Evolutionary conservation across 2,113 vertebrate species (phyloP).

Genomic region (Polypterus bichir): DNA sequence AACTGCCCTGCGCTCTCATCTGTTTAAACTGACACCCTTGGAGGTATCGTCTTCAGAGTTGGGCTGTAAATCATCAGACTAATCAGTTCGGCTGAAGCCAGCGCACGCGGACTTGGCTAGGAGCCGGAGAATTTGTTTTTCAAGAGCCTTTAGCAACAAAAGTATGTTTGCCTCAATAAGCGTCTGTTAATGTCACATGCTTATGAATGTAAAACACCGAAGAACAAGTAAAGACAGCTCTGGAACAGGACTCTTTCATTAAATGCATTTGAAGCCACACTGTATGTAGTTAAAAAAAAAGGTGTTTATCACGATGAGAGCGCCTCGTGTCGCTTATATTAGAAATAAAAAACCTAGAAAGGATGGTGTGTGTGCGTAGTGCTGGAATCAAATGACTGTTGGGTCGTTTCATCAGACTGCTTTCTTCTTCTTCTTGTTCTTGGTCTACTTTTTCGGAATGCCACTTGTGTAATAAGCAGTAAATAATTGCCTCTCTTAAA

Average conservation of each 20-base stretch:
- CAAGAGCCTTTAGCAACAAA: constrained; percentile 39
- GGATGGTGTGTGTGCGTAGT: no score
- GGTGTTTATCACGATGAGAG: no score
- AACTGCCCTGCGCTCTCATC: no score
- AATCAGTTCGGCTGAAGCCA: constrained; percentile 53
- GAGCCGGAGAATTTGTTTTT: constrained; percentile 46
- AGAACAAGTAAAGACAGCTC: constrained; percentile 23
- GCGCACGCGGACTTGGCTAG: constrained; percentile 55
- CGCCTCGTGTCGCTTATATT: no score
- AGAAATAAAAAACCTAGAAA: not conserved
- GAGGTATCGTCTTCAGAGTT: constrained; percentile 34
- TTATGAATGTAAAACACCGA: constrained; percentile 31
- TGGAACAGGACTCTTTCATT: constrained; percentile 10
- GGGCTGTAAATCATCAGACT: constrained; percentile 46
- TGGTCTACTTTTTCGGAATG: not conserved
- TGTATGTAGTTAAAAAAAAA: no score
- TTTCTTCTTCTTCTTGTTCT: not conserved
- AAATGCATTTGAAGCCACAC: not conserved
- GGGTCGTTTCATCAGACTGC: no score
- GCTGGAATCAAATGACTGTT: no score
- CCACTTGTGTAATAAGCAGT: constrained; percentile 11
- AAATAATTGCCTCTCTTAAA: constrained; percentile 13
- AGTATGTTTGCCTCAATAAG: constrained; percentile 44
- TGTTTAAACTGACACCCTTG: constrained; percentile 30
- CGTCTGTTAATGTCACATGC: constrained; percentile 34